Evolutionary conservation across 2,888 invertebrate genomes (phyloP), one percentile per base, ranked within the genome.

Genomic region (Nebria brevicollis): DNA sequence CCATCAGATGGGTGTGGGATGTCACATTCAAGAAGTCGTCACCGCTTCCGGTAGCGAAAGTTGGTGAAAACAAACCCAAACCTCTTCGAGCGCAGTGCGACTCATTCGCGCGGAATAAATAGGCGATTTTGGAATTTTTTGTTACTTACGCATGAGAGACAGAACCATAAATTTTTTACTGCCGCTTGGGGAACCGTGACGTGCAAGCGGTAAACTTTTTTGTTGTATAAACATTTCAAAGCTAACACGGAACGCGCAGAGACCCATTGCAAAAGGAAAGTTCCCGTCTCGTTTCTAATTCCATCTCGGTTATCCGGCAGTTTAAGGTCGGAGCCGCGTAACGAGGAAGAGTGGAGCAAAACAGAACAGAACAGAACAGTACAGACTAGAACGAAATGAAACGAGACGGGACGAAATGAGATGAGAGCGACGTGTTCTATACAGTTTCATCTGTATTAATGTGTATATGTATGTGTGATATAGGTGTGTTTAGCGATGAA

Each of bases 61-160:
- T 43, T 73, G 15, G 66, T 34, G 73, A 65, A 80, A 78, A 80
- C 76, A 81, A 77, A 75, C 81, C 78, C 75, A 42, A 70, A 66
- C 74, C 77, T 68, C 77, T 75, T 77, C 65, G 66, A 77, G 80
- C 82, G 77, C 78, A 81, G 70, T 81, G 77, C 78, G 75, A 76
- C 82, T 81, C 82, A 84, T 84, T 83, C 84, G 85, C 83, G 83
- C 82, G 84, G 85, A 85, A 85, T 85, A 85, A 85, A 85, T 85
- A 84, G 85, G 80, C 83, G 83, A 85, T 85, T 84, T 82, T 77
- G 82, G 83, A 84, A 84, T 84, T 83, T 84, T 82, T 84, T 83
- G 81, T 81, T 81, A 81, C 83, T 82, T 83, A 82, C 81, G 83
- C 82, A 79, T 81, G 81, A 83, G 79, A 78, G 78, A 75, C 75